A percentile compares a stretch with the other conserved stretches of the same genome.
These are phyloP conservation scores for Sarcoramphus papa DNA, from an alignment of 2,797 vertebrate species.

Conservation along the genomic window DNA sequence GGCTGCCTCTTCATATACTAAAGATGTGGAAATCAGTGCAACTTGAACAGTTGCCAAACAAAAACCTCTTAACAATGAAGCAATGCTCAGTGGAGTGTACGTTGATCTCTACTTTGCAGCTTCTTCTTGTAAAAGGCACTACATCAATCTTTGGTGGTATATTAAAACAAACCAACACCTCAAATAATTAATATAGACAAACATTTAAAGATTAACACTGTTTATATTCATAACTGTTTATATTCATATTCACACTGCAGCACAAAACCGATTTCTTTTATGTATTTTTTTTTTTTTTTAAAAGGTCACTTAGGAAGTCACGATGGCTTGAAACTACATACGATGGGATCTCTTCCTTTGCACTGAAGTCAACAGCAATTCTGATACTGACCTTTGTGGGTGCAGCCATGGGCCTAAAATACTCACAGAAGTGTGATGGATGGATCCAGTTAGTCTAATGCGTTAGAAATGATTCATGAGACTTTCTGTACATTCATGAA, in stretches of 20 bases:
- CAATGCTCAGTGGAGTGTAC: not conserved
- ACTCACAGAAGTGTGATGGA: not conserved
- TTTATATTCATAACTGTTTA: not conserved
- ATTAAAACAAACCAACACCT: not conserved
- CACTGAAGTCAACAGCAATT: not conserved
- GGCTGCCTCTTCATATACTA: not conserved
- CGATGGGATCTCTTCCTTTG: not conserved
- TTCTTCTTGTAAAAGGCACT: not conserved
- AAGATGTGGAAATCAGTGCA: not conserved
- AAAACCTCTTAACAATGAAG: not conserved
- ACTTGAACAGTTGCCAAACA: not conserved
- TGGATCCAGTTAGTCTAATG: not conserved
- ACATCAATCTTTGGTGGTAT: constrained; percentile 51
- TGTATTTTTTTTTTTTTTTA: not conserved
- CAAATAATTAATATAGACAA: not conserved
- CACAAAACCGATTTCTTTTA: not conserved
- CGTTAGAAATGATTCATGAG: not conserved
- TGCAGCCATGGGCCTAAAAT: not conserved
- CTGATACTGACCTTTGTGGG: not conserved
- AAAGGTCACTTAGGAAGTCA: not conserved
- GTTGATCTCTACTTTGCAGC: not conserved
- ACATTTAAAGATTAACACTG: not conserved
- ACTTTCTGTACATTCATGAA: not conserved
- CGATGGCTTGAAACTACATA: not conserved
- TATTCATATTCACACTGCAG: constrained; percentile 3